A percentile compares a stretch with the other conserved stretches of the same genome.
Evolutionary conservation across 2,113 vertebrate species (phyloP).

Genomic region (Psephotus haematonotus): DNA sequence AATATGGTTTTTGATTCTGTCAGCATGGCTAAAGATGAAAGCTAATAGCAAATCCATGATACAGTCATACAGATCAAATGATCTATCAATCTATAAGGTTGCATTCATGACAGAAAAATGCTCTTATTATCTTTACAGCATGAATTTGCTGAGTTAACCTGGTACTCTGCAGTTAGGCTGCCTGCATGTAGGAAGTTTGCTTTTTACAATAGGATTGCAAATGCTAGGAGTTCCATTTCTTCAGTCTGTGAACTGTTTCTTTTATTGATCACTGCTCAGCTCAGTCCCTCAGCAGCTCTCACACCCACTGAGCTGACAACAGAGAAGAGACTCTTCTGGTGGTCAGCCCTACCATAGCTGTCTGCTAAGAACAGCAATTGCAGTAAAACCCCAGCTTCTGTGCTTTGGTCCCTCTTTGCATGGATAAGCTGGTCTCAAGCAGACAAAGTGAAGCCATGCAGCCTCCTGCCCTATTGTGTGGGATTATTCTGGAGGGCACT

Average conservation of each 20-base stretch:
- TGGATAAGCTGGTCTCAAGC: not conserved
- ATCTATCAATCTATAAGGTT: slow-evolving; percentile 28
- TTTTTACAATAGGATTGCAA: not conserved
- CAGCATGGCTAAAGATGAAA: slow-evolving; percentile 38
- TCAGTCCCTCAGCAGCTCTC: not conserved
- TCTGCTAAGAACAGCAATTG: not conserved
- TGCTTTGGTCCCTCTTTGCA: not conserved
- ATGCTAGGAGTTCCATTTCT: not conserved
- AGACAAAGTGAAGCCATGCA: not conserved
- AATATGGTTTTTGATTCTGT: slow-evolving; percentile 33
- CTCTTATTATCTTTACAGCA: slow-evolving; percentile 8
- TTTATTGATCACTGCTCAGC: not conserved
- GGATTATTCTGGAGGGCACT: not conserved
- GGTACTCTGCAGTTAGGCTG: not conserved
- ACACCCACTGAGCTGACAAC: not conserved
- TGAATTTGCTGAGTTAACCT: not conserved
- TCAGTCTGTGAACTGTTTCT: not conserved
- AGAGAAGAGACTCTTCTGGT: not conserved
- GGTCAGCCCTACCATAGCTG: not conserved
- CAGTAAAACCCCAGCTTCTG: not conserved
- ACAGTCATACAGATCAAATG: slow-evolving; percentile 26
- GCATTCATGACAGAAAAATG: slow-evolving; percentile 26
- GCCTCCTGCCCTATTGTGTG: not conserved
- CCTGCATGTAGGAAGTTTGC: not conserved
- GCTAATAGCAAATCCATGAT: slow-evolving; percentile 40